Percentiles rank a stretch among this genome's conserved stretches.
Conservation (phyloP, 2,888 invertebrate species). For the Eumerus sabulonum region DNA sequence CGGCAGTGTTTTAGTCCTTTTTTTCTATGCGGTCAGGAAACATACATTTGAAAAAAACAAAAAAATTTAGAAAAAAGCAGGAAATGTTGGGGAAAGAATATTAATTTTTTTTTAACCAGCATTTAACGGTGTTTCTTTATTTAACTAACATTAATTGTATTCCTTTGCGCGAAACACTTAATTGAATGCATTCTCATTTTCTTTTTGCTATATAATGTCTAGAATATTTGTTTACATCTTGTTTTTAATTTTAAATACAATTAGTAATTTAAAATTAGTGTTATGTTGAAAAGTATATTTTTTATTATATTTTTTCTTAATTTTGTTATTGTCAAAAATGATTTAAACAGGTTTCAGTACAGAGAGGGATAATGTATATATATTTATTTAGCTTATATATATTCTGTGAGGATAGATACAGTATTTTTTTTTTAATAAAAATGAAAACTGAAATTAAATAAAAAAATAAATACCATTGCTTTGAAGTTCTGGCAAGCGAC, state of each 20-base stretch:
- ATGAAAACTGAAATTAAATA: not conserved
- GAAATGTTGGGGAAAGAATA: too few relatives aligned
- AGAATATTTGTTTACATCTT: constrained; percentile 19
- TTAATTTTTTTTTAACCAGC: constrained; percentile 20
- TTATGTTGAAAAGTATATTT: constrained; percentile 49
- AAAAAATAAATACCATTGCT: too few relatives aligned
- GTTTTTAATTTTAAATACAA: constrained; percentile 28
- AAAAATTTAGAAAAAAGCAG: too few relatives aligned
- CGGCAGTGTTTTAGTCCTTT: constrained; percentile 30
- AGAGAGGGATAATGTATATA: constrained; percentile 36
- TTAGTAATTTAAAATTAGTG: constrained; percentile 38
- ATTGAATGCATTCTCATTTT: constrained; percentile 16
- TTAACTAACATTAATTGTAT: too few relatives aligned
- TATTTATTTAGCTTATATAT: not conserved
- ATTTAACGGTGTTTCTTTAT: constrained; percentile 12
- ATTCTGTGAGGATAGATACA: constrained; percentile 20
- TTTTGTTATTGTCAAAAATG: constrained; percentile 71
- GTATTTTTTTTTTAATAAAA: constrained; percentile 9
- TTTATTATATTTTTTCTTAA: constrained; percentile 43
- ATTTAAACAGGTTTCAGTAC: constrained; percentile 70
- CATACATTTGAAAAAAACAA: too few relatives aligned
- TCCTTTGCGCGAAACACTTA: too few relatives aligned
- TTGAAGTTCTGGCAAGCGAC: too few relatives aligned
- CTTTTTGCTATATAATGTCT: constrained; percentile 24
- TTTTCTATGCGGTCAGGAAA: too few relatives aligned